A percentile compares a stretch with the other conserved stretches of the same genome.
phyloP scores from a whole-genome alignment of 2,113 vertebrate genomes.

The Protomyctophum bolini region DNA sequence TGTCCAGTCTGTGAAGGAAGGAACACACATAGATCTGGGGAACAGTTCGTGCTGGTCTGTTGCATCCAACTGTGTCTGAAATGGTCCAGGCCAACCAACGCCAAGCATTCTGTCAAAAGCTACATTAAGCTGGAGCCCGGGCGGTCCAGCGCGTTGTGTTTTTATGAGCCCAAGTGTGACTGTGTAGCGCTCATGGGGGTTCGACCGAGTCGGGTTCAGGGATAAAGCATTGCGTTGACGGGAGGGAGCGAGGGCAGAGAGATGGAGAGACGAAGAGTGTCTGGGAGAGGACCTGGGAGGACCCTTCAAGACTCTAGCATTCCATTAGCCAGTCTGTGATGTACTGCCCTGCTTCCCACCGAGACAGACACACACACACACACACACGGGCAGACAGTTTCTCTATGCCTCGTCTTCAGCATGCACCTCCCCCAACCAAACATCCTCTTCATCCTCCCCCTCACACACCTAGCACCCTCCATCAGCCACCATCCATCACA shows the following conservation, averaged over 20 bases:
- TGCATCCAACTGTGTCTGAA: too few species aligned
- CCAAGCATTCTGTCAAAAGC: too few species aligned
- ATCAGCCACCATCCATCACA: constrained; percentile 66
- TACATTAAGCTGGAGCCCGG: too few species aligned
- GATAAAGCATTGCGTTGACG: background rate
- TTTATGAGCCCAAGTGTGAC: too few species aligned
- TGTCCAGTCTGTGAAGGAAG: too few species aligned
- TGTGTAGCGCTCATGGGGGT: too few species aligned
- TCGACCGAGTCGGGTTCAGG: too few species aligned
- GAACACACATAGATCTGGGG: too few species aligned
- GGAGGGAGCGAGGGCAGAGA: constrained; percentile 14
- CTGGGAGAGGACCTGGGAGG: constrained; percentile 19
- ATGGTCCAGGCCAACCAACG: too few species aligned
- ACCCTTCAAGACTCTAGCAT: constrained; percentile 68
- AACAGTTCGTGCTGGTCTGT: too few species aligned
- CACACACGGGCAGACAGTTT: constrained; percentile 40
- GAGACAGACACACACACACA: constrained; percentile 27
- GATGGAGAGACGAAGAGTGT: constrained; percentile 20
- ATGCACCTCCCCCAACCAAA: constrained; percentile 48
- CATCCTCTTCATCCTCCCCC: constrained; percentile 15
- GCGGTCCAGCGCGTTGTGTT: too few species aligned
- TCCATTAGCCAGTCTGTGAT: constrained; percentile 73
- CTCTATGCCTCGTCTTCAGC: constrained; percentile 35
- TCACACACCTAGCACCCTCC: constrained; percentile 64
- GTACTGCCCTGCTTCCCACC: constrained; percentile 51